phyloP scores from a whole-genome alignment of 2,797 vertebrate genomes.

The Lepilemur septentrionalis region DNA sequence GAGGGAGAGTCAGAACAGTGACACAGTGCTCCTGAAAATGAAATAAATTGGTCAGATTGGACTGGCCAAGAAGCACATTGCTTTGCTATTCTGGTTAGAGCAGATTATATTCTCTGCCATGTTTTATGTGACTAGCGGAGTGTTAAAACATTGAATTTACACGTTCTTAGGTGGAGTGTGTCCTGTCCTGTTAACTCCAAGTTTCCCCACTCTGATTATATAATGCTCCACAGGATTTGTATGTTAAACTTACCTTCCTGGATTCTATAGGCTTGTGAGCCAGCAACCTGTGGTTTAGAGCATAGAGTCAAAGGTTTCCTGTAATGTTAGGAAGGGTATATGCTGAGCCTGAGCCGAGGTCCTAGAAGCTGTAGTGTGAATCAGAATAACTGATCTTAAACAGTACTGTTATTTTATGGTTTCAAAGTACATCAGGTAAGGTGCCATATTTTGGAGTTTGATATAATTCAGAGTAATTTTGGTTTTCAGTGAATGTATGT shows the following conservation, averaged over 20 bases:
- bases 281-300: not conserved
- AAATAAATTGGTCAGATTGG: not conserved
- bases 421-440: not conserved
- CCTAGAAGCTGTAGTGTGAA: not conserved
- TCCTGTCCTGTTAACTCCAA: not conserved
- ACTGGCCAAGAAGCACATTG: not conserved
- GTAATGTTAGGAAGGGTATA: not conserved
- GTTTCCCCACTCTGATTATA: not conserved
- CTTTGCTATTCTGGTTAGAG: not conserved
- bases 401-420: not conserved
- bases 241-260: not conserved
- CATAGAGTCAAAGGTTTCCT: not conserved
- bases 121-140: not conserved
- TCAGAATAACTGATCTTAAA: not conserved
- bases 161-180: not conserved
- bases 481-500: not conserved
- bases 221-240: not conserved
- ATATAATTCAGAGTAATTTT: slow-evolving; percentile 2
- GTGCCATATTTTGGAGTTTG: not conserved
- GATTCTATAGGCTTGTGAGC: not conserved
- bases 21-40: not conserved
- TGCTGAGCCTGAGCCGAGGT: not conserved
- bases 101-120: not conserved
- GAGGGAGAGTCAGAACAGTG: not conserved
- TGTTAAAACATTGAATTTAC: not conserved